Evolutionary conservation across 1,140 invertebrate species (phyloP).

Genomic region (Cydia pomonella): DNA sequence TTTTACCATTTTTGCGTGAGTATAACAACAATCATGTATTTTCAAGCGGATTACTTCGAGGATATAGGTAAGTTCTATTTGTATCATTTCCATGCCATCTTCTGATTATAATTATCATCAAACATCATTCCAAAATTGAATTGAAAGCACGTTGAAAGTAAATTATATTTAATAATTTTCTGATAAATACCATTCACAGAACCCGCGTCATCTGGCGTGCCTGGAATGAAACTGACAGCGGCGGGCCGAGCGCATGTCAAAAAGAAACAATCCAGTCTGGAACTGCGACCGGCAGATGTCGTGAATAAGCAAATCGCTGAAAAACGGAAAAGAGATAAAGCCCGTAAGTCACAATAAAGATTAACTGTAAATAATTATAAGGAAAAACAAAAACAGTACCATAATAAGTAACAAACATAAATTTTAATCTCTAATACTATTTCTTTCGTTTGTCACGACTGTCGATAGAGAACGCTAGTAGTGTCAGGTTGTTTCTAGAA

Average conservation of each 20-base stretch:
- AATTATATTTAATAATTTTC: no score
- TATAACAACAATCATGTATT: neutral
- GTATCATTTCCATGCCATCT: no score
- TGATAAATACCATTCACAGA: slow-evolving; percentile 38
- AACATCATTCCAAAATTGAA: no score
- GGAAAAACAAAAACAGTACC: neutral
- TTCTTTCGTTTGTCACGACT: no score
- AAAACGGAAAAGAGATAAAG: slow-evolving; percentile 69
- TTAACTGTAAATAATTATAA: neutral
- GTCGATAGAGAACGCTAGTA: no score
- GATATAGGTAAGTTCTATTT: slow-evolving; percentile 33
- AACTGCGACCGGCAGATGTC: slow-evolving; percentile 57
- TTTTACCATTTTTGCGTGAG: neutral
- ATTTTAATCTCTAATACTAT: no score
- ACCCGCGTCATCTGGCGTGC: slow-evolving; percentile 40
- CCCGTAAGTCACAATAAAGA: slow-evolving; percentile 49
- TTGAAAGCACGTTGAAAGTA: no score
- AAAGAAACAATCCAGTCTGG: slow-evolving; percentile 55
- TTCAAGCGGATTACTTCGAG: slow-evolving; percentile 36
- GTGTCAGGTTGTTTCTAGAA: no score
- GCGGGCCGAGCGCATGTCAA: slow-evolving; percentile 64
- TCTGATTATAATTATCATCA: no score
- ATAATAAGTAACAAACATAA: no score
- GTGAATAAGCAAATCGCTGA: slow-evolving; percentile 72
- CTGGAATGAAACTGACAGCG: slow-evolving; percentile 65